Evolutionary conservation across 2,113 vertebrate genomes (phyloP), one percentile per base, ranked within the genome.

Genomic region (Caranx melampygus): DNA sequence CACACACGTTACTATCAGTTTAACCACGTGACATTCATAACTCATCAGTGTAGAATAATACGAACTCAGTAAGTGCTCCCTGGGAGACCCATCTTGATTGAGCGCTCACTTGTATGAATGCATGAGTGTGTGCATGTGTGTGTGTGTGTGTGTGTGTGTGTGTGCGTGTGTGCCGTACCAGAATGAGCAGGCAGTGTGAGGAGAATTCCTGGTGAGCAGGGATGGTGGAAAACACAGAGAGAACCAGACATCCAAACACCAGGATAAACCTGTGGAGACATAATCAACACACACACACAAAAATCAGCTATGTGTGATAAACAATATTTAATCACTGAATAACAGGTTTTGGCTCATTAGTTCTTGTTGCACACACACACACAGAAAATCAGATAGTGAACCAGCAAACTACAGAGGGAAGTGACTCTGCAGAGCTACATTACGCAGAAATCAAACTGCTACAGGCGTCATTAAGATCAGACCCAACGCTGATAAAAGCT

Each of bases 141-240:
- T 62, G 33, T 52, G 52, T 6, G 40, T 61, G 73, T 67, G 40
- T 55, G 21, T 71, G 58, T 66, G 21, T 72, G 72, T 44, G 61
- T 61, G 71, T 55, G 52, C 60, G 55, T 79, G 90, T 85, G 35
- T 87, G 88, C n/a, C 95, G 95, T 96, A 99, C 98, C 98, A 99
- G 95, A 94, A 99, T 98, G 91, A 99, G 96, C 91, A 99, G 97
- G 92, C 97, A 99, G 96, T 97, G 97, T 81, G 96, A 96, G 64
- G 98, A 97, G 92, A 98, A 92, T 83, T 97, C 97, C 91, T 96
- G 95, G 88, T 99, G 96, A 78, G 96, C 95, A 62, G 98, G 97
- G 89, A 99, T 98, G 85, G 98, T 99, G 86, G 98, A 99, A 94
- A 98, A 98, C 92, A 99, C 98, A 80, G 98, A 99, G 87, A 99